phyloP scores from a whole-genome alignment of 2,888 invertebrate species.

The Aquatica leii region DNA sequence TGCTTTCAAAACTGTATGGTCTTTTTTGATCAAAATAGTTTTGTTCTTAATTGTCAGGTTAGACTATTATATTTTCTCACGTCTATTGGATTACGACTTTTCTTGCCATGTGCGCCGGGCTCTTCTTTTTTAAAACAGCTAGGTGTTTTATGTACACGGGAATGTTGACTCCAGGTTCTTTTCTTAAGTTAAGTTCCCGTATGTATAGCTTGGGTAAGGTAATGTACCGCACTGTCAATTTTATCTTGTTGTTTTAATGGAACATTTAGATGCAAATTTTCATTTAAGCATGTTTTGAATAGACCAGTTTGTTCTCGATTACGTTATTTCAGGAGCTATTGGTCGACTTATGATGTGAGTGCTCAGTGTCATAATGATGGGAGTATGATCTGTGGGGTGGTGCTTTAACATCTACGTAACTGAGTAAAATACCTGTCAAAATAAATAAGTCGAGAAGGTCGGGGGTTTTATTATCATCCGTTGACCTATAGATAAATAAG shows the following conservation, averaged over 20 bases:
- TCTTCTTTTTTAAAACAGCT: slow-evolving; percentile 13
- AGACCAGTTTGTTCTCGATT: slow-evolving; percentile 12
- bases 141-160: no score
- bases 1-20: slow-evolving; percentile 7
- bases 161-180: slow-evolving; percentile 6
- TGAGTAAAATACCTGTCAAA: no score
- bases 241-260: no score
- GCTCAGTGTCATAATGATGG: slow-evolving; percentile 11
- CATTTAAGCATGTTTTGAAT: slow-evolving; percentile 13
- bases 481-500: no score
- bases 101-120: slow-evolving; percentile 1
- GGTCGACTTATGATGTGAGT: slow-evolving; percentile 12
- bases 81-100: slow-evolving; percentile 10
- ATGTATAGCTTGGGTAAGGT: no score
- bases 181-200: not conserved
- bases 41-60: not conserved
- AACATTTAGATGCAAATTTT: slow-evolving; percentile 3
- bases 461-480: no score
- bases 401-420: not conserved
- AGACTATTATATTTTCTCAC: slow-evolving; percentile 6
- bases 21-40: not conserved
- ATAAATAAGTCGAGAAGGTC: no score
- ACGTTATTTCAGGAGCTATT: slow-evolving; percentile 9
- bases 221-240: no score
- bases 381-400: not conserved